Evolutionary conservation across 2,888 invertebrate genomes (phyloP).

Genomic region (Oconnorella tubifera): DNA sequence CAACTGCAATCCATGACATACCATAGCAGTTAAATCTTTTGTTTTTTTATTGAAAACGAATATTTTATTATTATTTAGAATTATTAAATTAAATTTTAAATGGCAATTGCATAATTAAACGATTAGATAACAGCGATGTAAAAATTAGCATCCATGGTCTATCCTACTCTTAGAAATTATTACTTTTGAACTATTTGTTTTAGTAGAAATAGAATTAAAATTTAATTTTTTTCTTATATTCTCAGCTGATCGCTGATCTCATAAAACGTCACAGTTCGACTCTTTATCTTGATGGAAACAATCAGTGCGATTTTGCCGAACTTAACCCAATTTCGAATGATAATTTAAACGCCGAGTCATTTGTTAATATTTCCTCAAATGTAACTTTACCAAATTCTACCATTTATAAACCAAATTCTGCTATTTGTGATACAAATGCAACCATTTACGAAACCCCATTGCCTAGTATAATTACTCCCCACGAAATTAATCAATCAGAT

Average conservation of each 20-base stretch:
- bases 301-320: no score
- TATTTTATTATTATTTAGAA: not conserved
- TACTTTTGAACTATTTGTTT: not conserved
- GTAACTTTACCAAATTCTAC: not conserved
- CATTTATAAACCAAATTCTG: not conserved
- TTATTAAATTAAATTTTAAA: no score
- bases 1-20: no score
- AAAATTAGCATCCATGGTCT: no score
- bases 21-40: not conserved
- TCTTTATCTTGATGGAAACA: constrained; percentile 9
- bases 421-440: not conserved
- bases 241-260: not conserved
- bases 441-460: no score
- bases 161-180: not conserved
- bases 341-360: not conserved
- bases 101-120: no score
- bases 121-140: no score
- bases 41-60: not conserved
- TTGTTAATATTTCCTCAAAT: no score
- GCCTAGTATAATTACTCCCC: no score
- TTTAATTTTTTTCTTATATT: not conserved
- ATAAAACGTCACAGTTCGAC: constrained; percentile 13
- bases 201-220: not conserved
- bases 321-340: not conserved
- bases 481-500: no score